Conservation (phyloP, 1,140 invertebrate species). For the Neoseiulus cucumeris region DNA sequence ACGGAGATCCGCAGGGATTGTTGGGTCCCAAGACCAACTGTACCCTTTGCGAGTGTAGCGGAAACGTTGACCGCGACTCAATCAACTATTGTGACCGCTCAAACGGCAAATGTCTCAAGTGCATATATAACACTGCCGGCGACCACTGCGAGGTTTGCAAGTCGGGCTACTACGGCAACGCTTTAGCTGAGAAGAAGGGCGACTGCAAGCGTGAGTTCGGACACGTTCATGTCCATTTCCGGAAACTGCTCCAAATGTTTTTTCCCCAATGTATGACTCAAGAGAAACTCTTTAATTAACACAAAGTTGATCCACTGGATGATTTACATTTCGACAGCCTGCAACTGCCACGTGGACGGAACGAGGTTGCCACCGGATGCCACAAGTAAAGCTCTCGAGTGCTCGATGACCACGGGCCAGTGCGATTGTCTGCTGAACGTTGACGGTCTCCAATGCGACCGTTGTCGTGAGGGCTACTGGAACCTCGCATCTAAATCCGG, state of each 20-base stretch:
- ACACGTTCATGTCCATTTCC: too few species aligned
- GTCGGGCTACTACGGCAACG: conserved; percentile 66
- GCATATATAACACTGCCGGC: conserved; percentile 88
- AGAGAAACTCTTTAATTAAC: too few species aligned
- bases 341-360: conserved; percentile 58
- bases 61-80: conserved; percentile 81
- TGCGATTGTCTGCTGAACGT: conserved; percentile 73
- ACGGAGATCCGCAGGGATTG: conserved; percentile 54
- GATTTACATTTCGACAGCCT: conserved; percentile 36
- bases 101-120: conserved; percentile 86
- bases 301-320: too few species aligned
- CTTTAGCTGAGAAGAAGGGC: conserved; percentile 61
- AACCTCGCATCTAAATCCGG: conserved; percentile 53
- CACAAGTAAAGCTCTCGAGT: conserved; percentile 40
- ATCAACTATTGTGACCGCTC: conserved; percentile 67
- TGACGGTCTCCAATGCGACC: conserved; percentile 62
- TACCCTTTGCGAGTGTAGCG: conserved; percentile 72
- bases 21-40: conserved; percentile 46
- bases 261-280: too few species aligned
- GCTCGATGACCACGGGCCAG: conserved; percentile 55
- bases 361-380: conserved; percentile 32
- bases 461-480: conserved; percentile 61
- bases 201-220: conserved; percentile 46
- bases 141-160: conserved; percentile 59
- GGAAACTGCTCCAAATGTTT: too few species aligned